Conservation (phyloP, 1,140 invertebrate species). For the Diachasma alloeum region DNA sequence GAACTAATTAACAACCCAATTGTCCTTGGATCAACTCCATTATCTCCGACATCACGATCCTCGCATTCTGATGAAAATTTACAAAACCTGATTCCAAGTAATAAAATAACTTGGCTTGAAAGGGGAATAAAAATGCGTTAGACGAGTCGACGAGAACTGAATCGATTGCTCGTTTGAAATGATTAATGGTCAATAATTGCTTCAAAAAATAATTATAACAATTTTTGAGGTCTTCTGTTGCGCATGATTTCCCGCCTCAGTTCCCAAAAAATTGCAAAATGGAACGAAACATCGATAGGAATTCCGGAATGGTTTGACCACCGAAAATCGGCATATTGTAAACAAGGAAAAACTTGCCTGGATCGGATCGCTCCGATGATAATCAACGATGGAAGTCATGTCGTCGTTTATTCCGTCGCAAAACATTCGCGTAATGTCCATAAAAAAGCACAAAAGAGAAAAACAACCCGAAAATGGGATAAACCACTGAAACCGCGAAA, state of each 20-base stretch:
- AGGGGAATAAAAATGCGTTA: background rate
- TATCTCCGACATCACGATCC: background rate
- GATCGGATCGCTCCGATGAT: constrained; percentile 36
- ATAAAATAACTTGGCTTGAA: background rate
- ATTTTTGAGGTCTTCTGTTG: too few relatives aligned
- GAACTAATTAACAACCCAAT: background rate
- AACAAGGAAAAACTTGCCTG: constrained; percentile 44
- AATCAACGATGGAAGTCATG: constrained; percentile 45
- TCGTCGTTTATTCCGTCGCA: background rate
- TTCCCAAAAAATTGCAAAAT: background rate
- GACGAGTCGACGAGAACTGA: background rate
- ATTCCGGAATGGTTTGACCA: background rate
- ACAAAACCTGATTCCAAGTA: background rate
- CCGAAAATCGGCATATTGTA: constrained; percentile 1
- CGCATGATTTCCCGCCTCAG: too few relatives aligned
- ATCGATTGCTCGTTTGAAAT: background rate
- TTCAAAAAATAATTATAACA: background rate
- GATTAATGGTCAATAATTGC: background rate
- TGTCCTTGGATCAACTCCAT: background rate
- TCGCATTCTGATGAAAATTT: background rate
- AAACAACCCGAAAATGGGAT: background rate
- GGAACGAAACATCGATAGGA: background rate
- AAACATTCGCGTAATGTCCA: background rate
- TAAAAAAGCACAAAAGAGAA: background rate
- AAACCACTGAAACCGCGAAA: background rate